Percentiles rank a stretch among this genome's conserved stretches.
Conservation (phyloP, 2,797 vertebrate species). For the Florisuga fusca region DNA sequence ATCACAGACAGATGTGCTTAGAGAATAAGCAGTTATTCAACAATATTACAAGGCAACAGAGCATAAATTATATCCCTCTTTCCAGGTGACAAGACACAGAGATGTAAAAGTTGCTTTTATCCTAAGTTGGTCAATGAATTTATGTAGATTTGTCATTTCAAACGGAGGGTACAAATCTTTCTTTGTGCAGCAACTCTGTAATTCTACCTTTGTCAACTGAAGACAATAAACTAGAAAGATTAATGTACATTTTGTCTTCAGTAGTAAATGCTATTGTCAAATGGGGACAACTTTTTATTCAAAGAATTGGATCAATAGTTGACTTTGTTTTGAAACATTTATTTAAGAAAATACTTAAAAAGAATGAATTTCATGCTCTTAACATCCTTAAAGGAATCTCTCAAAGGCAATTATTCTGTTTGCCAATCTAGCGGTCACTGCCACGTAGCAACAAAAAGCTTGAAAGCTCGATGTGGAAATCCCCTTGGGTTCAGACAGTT, state of each 20-base stretch:
- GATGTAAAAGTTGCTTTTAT: constrained; percentile 64
- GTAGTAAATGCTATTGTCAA: constrained; percentile 70
- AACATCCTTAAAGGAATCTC: constrained; percentile 74
- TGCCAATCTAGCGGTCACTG: constrained; percentile 69
- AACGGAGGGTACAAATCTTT: constrained; percentile 31
- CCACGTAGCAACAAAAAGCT: constrained; percentile 67
- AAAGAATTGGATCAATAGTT: constrained; percentile 72
- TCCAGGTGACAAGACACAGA: constrained; percentile 13
- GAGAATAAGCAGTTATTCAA: constrained; percentile 25
- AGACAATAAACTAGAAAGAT: constrained; percentile 68
- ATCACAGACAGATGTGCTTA: not conserved
- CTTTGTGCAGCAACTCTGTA: constrained; percentile 47
- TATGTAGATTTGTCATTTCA: constrained; percentile 60
- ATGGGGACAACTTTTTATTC: constrained; percentile 59
- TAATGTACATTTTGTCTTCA: constrained; percentile 71
- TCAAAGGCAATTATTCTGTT: constrained; percentile 70
- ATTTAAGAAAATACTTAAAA: constrained; percentile 76
- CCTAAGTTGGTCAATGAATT: constrained; percentile 34
- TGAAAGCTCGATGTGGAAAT: constrained; percentile 70
- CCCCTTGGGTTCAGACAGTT: constrained; percentile 64
- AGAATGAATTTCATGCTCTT: constrained; percentile 70
- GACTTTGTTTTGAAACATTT: constrained; percentile 78
- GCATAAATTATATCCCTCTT: constrained; percentile 2
- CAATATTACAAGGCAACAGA: constrained; percentile 4
- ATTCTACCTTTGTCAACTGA: constrained; percentile 62